phyloP scores from a whole-genome alignment of 1,140 invertebrate species.

The Eumaeus atala region DNA sequence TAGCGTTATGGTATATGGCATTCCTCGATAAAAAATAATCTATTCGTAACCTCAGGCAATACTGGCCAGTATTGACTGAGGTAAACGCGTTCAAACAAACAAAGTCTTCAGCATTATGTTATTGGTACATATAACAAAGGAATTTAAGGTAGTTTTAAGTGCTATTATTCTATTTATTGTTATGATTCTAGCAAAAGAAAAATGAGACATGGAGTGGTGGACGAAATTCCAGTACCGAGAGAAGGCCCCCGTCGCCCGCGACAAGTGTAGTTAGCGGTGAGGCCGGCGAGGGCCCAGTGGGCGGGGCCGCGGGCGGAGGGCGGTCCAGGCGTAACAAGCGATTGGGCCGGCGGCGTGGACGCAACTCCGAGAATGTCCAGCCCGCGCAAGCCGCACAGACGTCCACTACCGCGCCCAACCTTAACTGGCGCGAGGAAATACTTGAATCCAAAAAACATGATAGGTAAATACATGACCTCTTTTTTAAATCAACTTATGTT shows the following conservation, averaged over 20 bases:
- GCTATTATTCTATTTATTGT: slow-evolving; percentile 9
- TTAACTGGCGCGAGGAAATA: slow-evolving; percentile 61
- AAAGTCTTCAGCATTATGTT: no score
- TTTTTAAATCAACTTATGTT: no score
- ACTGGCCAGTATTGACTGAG: no score
- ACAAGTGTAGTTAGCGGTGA: slow-evolving; percentile 25
- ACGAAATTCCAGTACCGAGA: slow-evolving; percentile 39
- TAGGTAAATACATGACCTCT: slow-evolving; percentile 34
- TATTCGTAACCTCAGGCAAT: no score
- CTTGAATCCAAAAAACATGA: slow-evolving; percentile 58
- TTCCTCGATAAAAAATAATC: no score
- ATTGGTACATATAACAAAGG: no score
- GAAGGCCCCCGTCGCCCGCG: slow-evolving; percentile 39
- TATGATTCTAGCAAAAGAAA: slow-evolving; percentile 39
- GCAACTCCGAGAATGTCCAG: slow-evolving; percentile 34
- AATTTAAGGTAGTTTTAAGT: no score
- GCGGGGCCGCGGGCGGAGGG: slow-evolving; percentile 21
- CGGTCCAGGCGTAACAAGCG: slow-evolving; percentile 31
- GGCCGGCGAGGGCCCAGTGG: slow-evolving; percentile 19
- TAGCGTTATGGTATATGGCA: no score
- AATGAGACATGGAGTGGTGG: slow-evolving; percentile 33
- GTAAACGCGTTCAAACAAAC: no score
- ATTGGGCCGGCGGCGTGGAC: slow-evolving; percentile 26
- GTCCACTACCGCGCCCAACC: slow-evolving; percentile 21
- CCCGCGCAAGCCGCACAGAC: slow-evolving; percentile 22